phyloP scores from a whole-genome alignment of 2,797 vertebrate genomes.

The Sphaeramia orbicularis region DNA sequence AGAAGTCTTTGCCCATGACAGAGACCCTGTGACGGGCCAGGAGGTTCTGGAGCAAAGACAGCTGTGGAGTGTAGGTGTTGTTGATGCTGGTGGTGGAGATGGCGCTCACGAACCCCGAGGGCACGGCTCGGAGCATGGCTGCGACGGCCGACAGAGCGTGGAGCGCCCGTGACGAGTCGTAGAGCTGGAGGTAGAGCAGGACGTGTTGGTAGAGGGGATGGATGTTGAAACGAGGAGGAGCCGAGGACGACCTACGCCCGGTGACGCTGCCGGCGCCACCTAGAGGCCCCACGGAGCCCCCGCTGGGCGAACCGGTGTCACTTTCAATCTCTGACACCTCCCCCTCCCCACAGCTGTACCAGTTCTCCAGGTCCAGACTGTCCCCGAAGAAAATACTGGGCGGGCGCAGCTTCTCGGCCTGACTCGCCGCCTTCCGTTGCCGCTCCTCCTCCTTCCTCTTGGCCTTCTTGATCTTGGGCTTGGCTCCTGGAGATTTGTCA shows the following conservation, averaged over 20 bases:
- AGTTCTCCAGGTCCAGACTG: constrained; percentile 97
- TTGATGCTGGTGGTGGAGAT: constrained; percentile 99
- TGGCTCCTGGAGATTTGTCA: constrained; percentile 95
- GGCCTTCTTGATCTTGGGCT: constrained; percentile 93
- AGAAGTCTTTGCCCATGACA: constrained; percentile 99
- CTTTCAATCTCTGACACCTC: constrained; percentile 99
- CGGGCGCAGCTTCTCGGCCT: constrained; percentile 89
- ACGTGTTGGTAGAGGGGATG: constrained; percentile 98
- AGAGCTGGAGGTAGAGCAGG: constrained; percentile 95
- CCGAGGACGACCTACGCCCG: constrained; percentile 63
- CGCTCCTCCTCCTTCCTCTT: constrained; percentile 91
- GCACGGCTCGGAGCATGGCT: constrained; percentile 94
- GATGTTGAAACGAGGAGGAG: constrained; percentile 91
- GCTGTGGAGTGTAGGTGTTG: constrained; percentile 96
- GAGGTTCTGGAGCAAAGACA: constrained; percentile 96
- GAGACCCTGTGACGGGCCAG: constrained; percentile 95
- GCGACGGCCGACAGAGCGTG: constrained; percentile 95
- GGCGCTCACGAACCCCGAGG: constrained; percentile 94
- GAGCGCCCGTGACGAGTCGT: constrained; percentile 96
- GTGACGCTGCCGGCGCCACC: constrained; percentile 32
- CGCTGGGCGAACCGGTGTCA: constrained; percentile 93
- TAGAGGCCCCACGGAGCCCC: constrained; percentile 54
- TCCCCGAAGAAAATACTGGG: constrained; percentile 97
- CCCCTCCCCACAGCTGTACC: constrained; percentile 99
- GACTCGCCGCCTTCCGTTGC: constrained; percentile 88